phyloP scores from a whole-genome alignment of 2,113 vertebrate genomes.

The Channa argus region DNA sequence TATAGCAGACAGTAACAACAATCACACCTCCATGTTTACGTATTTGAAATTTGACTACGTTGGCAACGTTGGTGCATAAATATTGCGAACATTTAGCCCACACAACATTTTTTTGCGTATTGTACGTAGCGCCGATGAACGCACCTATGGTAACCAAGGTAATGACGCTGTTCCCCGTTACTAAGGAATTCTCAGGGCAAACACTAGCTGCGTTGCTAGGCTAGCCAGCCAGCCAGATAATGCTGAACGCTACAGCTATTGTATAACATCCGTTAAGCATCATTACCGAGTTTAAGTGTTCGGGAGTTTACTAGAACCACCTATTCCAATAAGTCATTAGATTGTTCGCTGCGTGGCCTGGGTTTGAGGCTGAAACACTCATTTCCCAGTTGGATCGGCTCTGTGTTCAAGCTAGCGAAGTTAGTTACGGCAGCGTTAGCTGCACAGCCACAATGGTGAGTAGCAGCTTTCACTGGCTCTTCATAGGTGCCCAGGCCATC shows the following conservation, averaged over 20 bases:
- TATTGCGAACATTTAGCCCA: too few relatives aligned
- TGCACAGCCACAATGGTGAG: constrained; percentile 74
- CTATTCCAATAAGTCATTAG: not conserved
- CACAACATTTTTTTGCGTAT: accelerated
- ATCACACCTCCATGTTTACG: too few relatives aligned
- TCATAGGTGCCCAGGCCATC: not conserved
- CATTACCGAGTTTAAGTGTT: not conserved
- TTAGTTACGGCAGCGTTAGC: constrained; percentile 44
- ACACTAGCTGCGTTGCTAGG: constrained; percentile 65
- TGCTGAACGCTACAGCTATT: constrained; percentile 60
- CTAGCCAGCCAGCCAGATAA: constrained; percentile 62
- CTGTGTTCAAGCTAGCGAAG: constrained; percentile 46
- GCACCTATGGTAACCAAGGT: constrained; percentile 76
- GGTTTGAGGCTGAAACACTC: constrained; percentile 28
- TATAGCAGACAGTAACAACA: too few relatives aligned
- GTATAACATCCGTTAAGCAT: constrained; percentile 21
- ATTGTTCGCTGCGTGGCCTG: constrained; percentile 6
- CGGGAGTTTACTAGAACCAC: not conserved
- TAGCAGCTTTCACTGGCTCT: constrained; percentile 22
- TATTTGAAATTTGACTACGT: too few relatives aligned
- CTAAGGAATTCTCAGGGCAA: constrained; percentile 69
- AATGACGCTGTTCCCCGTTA: constrained; percentile 77
- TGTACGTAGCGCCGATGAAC: constrained; percentile 59
- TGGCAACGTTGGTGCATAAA: too few relatives aligned
- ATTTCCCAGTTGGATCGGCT: constrained; percentile 17